Evolutionary conservation across 2,888 invertebrate species (phyloP).

Genomic region (Cyaniris semiargus): DNA sequence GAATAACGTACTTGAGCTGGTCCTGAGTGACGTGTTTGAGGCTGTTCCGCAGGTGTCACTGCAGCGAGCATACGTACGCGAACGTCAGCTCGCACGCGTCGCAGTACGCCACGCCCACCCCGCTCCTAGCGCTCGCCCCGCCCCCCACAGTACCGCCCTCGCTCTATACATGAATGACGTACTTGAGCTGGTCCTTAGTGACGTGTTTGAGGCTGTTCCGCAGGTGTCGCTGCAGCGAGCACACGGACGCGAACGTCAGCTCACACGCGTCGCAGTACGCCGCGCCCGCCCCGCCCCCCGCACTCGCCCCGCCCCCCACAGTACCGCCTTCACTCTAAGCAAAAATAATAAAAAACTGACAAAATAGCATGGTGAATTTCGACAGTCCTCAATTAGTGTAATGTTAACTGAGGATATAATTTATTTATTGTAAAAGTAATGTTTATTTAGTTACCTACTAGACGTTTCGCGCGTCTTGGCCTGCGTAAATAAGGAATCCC

Average conservation of each 20-base stretch:
- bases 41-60: slow-evolving; percentile 66
- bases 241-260: slow-evolving; percentile 59
- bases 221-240: slow-evolving; percentile 65
- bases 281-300: slow-evolving; percentile 38
- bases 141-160: neutral
- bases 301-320: neutral
- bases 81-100: slow-evolving; percentile 59
- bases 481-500: too few species aligned
- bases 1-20: slow-evolving; percentile 57
- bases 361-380: too few species aligned
- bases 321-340: neutral
- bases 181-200: slow-evolving; percentile 64
- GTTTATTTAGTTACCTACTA: too few species aligned
- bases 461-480: too few species aligned
- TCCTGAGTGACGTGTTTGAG: slow-evolving; percentile 66
- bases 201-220: slow-evolving; percentile 69
- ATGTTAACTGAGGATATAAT: too few species aligned
- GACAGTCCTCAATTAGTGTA: too few species aligned
- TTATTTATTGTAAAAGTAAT: too few species aligned
- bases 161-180: neutral
- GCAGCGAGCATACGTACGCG: slow-evolving; percentile 60
- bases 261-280: slow-evolving; percentile 60
- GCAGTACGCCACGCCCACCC: slow-evolving; percentile 54
- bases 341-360: neutral
- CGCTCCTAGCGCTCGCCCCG: neutral